phyloP scores from a whole-genome alignment of 2,113 vertebrate genomes.

The Excalfactoria chinensis region DNA sequence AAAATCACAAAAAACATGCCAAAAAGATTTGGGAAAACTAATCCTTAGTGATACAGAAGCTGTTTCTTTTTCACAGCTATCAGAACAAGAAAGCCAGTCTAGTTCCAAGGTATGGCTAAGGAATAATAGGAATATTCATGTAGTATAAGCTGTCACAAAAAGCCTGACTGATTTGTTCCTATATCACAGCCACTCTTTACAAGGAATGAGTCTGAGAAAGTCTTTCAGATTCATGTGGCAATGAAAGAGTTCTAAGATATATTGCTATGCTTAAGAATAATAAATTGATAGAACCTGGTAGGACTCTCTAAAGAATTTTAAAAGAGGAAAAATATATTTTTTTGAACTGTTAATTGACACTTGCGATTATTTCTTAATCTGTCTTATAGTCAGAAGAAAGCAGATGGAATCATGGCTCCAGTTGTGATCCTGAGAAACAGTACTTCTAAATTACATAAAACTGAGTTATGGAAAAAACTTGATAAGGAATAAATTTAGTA shows the following conservation, averaged over 20 bases:
- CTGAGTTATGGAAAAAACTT: neutral
- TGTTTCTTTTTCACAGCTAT: neutral
- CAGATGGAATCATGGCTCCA: neutral
- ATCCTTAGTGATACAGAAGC: neutral
- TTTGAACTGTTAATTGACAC: neutral
- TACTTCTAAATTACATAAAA: neutral
- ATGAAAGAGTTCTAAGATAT: neutral
- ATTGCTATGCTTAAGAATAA: neutral
- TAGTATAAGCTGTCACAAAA: neutral
- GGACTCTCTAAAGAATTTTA: neutral
- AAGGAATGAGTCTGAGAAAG: neutral
- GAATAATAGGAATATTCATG: neutral
- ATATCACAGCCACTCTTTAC: neutral
- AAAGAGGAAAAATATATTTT: neutral
- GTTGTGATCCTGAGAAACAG: neutral
- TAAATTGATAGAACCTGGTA: neutral
- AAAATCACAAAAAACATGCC: neutral
- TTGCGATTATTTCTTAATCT: conserved; percentile 3
- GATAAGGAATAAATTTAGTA: neutral
- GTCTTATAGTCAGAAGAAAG: neutral
- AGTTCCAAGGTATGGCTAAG: neutral
- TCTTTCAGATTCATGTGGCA: neutral
- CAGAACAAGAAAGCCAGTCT: neutral
- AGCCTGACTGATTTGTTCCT: neutral
- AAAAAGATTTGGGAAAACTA: neutral